Base-by-base conservation (phyloP, 2,797 vertebrate genomes). In the Danio tinwini region DNA sequence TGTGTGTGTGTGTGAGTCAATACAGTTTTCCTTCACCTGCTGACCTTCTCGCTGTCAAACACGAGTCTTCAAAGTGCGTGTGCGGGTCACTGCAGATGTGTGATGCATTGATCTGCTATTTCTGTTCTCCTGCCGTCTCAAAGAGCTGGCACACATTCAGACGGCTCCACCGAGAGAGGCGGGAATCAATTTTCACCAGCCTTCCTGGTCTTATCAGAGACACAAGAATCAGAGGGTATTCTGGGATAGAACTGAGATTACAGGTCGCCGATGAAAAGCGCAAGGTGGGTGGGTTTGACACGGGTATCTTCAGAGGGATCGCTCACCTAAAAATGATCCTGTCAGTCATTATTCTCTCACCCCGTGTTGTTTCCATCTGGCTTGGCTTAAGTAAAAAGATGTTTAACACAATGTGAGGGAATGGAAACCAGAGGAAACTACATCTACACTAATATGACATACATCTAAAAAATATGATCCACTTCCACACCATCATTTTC, bases 61-160 rank as follows among this genome's bases (percentile, higher is more conserved):
- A 53, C 2, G 2, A 53, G 53, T 40, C 67, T 17, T 70, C 29
- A 70, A 70, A 70, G 56, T 64, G 42, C 58, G 45, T 70, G 17
- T 42, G 14, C 8, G 63, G 77, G 80, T 73, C 63, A 17, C 16
- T 7, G 10, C 44, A 53, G 75, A 49, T 82, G 62, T 73, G 56
- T 55, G 74, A 68, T 89, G 87, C 90, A 90, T 89, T 86, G 89
- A 91, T 91, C 74, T 21, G 84, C 89, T 93, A 93, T 93, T 93
- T 92, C 89, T 90, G 91, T 92, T 89, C 82, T 86, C 52, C 52
- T 69, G 67, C 78, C 13, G 76, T 76, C 55, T 64, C 47, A 78
- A 78, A 80, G 21, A 70, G 49, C 72, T 82, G 81, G 55, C 80
- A 76, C 81, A 78, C 84, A 85, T 83, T 74, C 68, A 77, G 86